Base-by-base conservation (phyloP, 2,113 vertebrate genomes). In the Cricetomys ansorgei region DNA sequence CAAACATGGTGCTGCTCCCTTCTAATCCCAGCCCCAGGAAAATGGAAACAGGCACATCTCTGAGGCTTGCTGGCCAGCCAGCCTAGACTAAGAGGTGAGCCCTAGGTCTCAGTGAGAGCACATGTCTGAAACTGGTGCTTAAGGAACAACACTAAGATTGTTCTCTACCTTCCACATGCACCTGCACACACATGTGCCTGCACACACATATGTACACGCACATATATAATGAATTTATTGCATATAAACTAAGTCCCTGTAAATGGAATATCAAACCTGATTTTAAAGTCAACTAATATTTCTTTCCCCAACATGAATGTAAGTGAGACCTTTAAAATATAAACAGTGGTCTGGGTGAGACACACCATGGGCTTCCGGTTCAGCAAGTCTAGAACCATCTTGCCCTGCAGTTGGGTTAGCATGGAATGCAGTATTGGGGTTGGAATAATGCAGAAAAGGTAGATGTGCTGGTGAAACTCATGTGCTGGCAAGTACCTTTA, bases 211-310 rank as follows among this genome's bases (percentile, higher is more conserved):
- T 45, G 40, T 45, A 9, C 59, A 3, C 19, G 17, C 43, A 67
- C 62, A 65, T 34, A 67, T 21, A 9, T 27, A 57, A 69, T 7
- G 27, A 57, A 29, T 92, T 92, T 75, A 73, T 88, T 69, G 7
- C 92, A 29, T 88, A 76, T 96, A 77, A 94, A 81, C 59, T 73
- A 94, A 92, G 84, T 64, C 10, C 34, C 25, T 75, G 12, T 70
- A 83, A 76, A 43, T 89, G 79, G 15, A 65, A 1, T 45, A 55
- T 90, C 48, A 40, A 92, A 92, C 76, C 45, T 76, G 80, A 48
- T 94, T 96, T 91, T 55, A 48, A 80, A 90, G 27, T n/a, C 16
- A 93, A 83, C 40, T 64, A 45, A 45, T 3, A 45, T 73, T 87
- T 93, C 43, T 31, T 92, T 92, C 73, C 25, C 70, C 83, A 94